Evolutionary conservation across 2,888 invertebrate genomes (phyloP), one percentile per base, ranked within the genome.

Genomic region (Cistogaster globosa): DNA sequence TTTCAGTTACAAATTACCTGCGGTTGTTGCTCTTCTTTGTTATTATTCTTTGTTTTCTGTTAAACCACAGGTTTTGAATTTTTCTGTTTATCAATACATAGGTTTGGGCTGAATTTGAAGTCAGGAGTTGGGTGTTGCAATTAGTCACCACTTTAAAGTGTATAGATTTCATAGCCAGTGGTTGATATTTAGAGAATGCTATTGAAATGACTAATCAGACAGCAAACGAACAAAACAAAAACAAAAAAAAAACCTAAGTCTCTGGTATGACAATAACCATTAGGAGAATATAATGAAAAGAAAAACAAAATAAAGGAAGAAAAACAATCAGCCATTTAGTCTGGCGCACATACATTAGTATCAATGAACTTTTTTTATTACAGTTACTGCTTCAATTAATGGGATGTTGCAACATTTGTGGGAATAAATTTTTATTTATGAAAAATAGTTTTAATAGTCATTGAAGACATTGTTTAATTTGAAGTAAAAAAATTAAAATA

Each of bases 151-250:
- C 65, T 63, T 69, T 74, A 16, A 20, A 58, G 51, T 55, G 38
- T 26, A 65, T 71, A 38, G 67, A 48, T 75, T 74, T 74, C 57
- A 22, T 42, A 63, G 57, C 51, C 48, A n/a, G 58, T 58, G 68
- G 75, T 75, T 69, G 65, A 77, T 58, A 55, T 58, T 67, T 68
- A 77, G 32, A 72, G 62, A 57, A 75, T 75, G 65, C 82, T 62
- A 79, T 71, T 78, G 78, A 78, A 85, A 82, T 85, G 82, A 85
- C 82, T 85, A 85, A 85, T 85, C 85, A 82, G 62, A 71, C 85
- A 58, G 57, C 18, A 18, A 76, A 80, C 2, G 22, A 60, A 69
- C 18, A 57, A 65, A 67, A 62, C 36, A 14, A 16, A 62, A 69
- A 69, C 45, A 20, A 38, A 32, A 60, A 69, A 16, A 62, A 62